Conservation (phyloP, 2,797 vertebrate genomes). For the Peromyscus eremicus region DNA sequence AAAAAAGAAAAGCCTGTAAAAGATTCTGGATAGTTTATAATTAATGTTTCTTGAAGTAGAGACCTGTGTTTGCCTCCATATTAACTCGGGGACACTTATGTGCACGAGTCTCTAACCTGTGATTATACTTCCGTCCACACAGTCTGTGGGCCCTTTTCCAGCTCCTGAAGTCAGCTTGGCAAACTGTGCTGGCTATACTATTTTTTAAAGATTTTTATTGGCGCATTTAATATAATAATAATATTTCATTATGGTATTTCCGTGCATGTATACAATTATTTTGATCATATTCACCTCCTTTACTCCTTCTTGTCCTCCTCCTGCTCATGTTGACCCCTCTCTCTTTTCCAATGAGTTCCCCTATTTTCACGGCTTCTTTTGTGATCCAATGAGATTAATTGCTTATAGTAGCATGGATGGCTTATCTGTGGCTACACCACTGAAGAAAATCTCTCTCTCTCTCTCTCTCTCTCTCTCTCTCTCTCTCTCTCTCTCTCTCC, state of each 20-base stretch:
- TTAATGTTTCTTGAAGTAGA: constrained; percentile 69
- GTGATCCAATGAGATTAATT: neutral
- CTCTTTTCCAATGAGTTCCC: neutral
- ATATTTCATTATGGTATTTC: neutral
- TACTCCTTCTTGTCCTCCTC: neutral
- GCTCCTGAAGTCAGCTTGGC: constrained; percentile 37
- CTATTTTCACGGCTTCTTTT: neutral
- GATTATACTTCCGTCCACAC: neutral
- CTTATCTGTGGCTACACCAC: neutral
- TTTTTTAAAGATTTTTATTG: neutral
- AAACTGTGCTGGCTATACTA: constrained; percentile 33
- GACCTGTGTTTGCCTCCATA: constrained; percentile 59
- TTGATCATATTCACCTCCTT: neutral
- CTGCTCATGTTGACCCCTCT: neutral
- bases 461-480: no score
- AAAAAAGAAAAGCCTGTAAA: constrained; percentile 69
- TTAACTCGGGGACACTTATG: constrained; percentile 49
- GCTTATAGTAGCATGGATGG: neutral
- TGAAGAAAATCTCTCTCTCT: neutral
- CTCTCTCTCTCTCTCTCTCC: neutral
- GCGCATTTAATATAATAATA: neutral
- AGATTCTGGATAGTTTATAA: constrained; percentile 68
- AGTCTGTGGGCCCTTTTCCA: neutral
- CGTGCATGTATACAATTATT: neutral
- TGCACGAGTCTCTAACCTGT: constrained; percentile 23